Evolutionary conservation across 1,140 invertebrate species (phyloP).

Genomic region (Drosophila mayri): DNA sequence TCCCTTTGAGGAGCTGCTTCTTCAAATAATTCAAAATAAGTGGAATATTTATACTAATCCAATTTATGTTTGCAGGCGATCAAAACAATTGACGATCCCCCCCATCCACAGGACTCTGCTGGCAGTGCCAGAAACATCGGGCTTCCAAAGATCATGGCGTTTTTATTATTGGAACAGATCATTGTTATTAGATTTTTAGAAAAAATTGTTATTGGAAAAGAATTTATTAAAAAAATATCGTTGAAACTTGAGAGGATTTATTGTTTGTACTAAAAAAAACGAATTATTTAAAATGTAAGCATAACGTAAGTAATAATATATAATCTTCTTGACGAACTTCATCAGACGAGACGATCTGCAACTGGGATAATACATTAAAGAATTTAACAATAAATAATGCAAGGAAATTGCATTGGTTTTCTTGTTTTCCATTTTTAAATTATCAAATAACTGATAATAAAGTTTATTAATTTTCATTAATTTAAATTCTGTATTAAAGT

Average conservation of each 20-base stretch:
- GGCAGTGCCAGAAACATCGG: neutral
- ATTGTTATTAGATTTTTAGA: neutral
- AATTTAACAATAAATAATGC: neutral
- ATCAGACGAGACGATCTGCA: neutral
- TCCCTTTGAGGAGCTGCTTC: slow-evolving; percentile 13
- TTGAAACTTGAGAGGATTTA: neutral
- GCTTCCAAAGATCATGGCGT: slow-evolving; percentile 1
- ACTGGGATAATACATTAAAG: neutral
- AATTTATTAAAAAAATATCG: slow-evolving; percentile 13
- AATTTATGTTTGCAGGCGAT: slow-evolving; percentile 39
- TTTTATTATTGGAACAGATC: slow-evolving; percentile 3
- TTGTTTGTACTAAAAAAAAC: neutral
- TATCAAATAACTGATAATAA: too few relatives aligned
- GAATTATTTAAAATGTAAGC: neutral
- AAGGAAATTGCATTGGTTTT: neutral
- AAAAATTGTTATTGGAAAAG: slow-evolving; percentile 3
- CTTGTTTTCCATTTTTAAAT: neutral
- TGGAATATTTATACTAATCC: slow-evolving; percentile 25
- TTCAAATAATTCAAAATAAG: neutral
- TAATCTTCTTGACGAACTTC: neutral
- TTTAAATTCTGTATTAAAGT: neutral
- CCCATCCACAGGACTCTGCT: neutral
- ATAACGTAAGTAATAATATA: neutral
- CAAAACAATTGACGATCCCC: slow-evolving; percentile 23
- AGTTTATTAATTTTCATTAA: too few relatives aligned